phyloP scores from a whole-genome alignment of 35 echinoderm and acorn worm species.

The Acanthaster planci region DNA sequence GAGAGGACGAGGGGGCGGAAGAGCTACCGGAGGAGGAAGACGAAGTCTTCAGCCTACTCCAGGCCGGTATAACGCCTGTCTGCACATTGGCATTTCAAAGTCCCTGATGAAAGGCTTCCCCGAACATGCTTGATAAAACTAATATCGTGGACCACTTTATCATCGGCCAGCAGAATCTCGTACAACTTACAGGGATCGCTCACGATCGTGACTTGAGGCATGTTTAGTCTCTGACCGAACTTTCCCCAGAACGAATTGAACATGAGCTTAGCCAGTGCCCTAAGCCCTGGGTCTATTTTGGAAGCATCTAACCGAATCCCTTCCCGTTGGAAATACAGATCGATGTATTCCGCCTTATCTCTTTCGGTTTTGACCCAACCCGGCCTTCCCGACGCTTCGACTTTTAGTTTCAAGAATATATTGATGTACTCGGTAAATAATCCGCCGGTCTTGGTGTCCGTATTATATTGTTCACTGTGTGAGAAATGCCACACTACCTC shows the following conservation, averaged over 20 bases:
- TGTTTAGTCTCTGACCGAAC: slow-evolving; percentile 66
- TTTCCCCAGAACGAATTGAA: slow-evolving; percentile 74
- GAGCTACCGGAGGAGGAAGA: too few relatives aligned
- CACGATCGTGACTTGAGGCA: slow-evolving; percentile 37
- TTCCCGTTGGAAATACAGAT: slow-evolving; percentile 48
- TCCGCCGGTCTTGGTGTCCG: slow-evolving; percentile 36
- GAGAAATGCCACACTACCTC: slow-evolving; percentile 78
- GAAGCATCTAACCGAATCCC: slow-evolving; percentile 52
- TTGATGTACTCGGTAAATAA: slow-evolving; percentile 67
- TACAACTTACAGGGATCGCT: too few relatives aligned
- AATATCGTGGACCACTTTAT: too few relatives aligned
- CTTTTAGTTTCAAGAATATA: slow-evolving; percentile 59
- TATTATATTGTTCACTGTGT: slow-evolving; percentile 45
- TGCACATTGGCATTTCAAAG: too few relatives aligned
- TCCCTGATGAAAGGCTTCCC: too few relatives aligned
- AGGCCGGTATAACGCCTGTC: too few relatives aligned
- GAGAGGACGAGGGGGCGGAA: too few relatives aligned
- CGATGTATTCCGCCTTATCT: slow-evolving; percentile 47
- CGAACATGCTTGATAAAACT: too few relatives aligned
- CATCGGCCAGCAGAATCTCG: too few relatives aligned
- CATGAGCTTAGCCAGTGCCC: slow-evolving; percentile 54
- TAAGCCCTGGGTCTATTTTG: slow-evolving; percentile 53
- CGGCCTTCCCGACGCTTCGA: slow-evolving; percentile 60
- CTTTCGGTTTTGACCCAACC: slow-evolving; percentile 52
- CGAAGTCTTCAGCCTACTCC: too few relatives aligned